Evolutionary conservation across 2,888 invertebrate genomes (phyloP).

Genomic region (Euzophera pinguis): DNA sequence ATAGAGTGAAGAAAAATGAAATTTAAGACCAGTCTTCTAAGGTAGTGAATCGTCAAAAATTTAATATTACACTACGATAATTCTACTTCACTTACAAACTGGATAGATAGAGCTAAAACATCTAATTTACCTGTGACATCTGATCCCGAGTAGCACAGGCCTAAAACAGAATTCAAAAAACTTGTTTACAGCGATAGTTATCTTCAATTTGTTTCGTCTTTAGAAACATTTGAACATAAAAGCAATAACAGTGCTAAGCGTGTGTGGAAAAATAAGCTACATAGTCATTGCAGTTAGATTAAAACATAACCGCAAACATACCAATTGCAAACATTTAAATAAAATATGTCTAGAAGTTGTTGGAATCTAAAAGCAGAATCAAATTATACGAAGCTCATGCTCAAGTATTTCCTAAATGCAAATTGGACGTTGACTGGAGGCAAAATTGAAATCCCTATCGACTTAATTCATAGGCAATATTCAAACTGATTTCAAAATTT

Average conservation of each 20-base stretch:
- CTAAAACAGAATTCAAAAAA: constrained; percentile 72
- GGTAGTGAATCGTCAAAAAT: too few species aligned
- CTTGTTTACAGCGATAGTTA: constrained; percentile 46
- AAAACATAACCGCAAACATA: neutral
- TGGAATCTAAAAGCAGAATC: constrained; percentile 18
- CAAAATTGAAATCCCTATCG: constrained; percentile 16
- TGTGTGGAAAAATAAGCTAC: neutral
- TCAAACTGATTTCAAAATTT: too few species aligned
- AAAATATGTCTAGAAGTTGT: neutral
- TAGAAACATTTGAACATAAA: constrained; percentile 14
- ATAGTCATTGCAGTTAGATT: neutral
- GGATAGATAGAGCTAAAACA: constrained; percentile 19
- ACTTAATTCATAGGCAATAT: constrained; percentile 6
- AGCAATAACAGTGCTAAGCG: neutral
- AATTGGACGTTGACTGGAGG: constrained; percentile 8
- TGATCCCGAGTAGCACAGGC: constrained; percentile 67
- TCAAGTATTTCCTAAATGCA: constrained; percentile 16
- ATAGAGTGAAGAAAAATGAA: too few species aligned
- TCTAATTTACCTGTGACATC: constrained; percentile 56
- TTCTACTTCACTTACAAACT: neutral
- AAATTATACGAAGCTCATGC: constrained; percentile 19
- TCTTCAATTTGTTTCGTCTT: constrained; percentile 35
- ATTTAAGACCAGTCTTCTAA: too few species aligned
- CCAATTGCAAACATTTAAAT: neutral
- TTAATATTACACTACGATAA: too few species aligned